Base-by-base conservation (phyloP, 2,888 invertebrate genomes). In the Chaetogeoica ovagalla region DNA sequence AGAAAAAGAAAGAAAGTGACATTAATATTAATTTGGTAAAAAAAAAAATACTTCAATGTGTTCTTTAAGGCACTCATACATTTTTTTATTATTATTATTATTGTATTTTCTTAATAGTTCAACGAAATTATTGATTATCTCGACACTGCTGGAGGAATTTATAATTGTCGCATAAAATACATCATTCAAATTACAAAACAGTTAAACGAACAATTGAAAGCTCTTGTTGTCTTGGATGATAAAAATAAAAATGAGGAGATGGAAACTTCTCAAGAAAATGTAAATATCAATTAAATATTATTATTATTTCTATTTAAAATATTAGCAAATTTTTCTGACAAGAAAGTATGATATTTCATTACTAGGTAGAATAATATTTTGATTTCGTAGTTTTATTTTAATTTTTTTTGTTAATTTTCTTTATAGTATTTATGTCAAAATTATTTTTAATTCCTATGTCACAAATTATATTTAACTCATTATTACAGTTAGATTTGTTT, bases 111-210 rank as follows among this genome's bases (percentile, higher is more conserved):
- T 5, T 70, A 7, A 52, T 62, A 77, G 77, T 77, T 70, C 19
- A 52, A 77, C 55, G 70, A 70, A 3, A 69, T 77, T 13, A 17
- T 62, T 70, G 77, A 77, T 15, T 60, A 63, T 37, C 62, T 77
- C 11, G 70, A 77, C 21, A 55, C 70, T 13, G 17, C 37, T 7
- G 70, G 19, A 2, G 62, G 70, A 62, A 13, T 77, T 13, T 77
- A 77, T 62, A n/a, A 52, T 52, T 52, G 3, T 17, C 68, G 77
- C 21, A 21, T 77, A 52, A 70, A 77, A 9, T 62, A 77, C 62
- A n/a, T 55, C 5, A 39, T 17, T 52, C 21, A 62, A 62, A 11
- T 13, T 21, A 62, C 62, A 21, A 37, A 2, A 52, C 48, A 19
- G 19, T 13, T 77, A 23, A 39, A 62, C 7, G 77, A 62, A 13